Evolutionary conservation across 2,888 invertebrate genomes (phyloP), one percentile per base, ranked within the genome.

Genomic region (Psylliodes chrysocephalus): DNA sequence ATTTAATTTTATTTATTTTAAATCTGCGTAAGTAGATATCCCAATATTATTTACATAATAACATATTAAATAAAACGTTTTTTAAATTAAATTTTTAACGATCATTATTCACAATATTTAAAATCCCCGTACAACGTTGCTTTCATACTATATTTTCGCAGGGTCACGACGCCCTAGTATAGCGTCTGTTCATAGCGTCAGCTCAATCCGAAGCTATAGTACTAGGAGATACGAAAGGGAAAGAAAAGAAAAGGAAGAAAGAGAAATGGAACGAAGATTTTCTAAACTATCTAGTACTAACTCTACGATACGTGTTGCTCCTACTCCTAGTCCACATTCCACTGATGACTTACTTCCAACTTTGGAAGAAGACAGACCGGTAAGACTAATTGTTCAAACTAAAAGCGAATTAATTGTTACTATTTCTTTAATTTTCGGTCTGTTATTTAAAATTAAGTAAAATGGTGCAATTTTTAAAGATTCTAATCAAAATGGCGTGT

Each of bases 121-220:
- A 5, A 25, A 3, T 25, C 3, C 3, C 25, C 25, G 4, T 5
- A 25, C 4, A 25, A 25, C 3, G 7, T 25, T 25, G 3, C 7
- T 7, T 30, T 35, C 12, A 35, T 35, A 14, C 12, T 35, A 35
- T 28, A 8, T 12, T 46, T 15, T 47, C 52, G 19, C 64, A 93
- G 93, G 93, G 87, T 93, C 93, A 80, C 87, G 93, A 86, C 89
- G 93, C 86, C 93, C 93, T 85, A 93, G 93, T 87, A 85, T 93
- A 86, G 91, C 90, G 72, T 94, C 93, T 69, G 86, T 94, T 76
- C 93, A 94, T 81, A 93, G 93, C 86, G 89, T 90, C 74, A 93
- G 91, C 66, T 94, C 93, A 53, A 88, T 92, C 69, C 88, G 91
- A 79, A 93, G 93, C 82, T 93, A 92, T 83, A 92, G 93, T 78